Evolutionary conservation across 1,140 invertebrate species (phyloP), one percentile per base, ranked within the genome.

Genomic region (Listronotus oregonensis): DNA sequence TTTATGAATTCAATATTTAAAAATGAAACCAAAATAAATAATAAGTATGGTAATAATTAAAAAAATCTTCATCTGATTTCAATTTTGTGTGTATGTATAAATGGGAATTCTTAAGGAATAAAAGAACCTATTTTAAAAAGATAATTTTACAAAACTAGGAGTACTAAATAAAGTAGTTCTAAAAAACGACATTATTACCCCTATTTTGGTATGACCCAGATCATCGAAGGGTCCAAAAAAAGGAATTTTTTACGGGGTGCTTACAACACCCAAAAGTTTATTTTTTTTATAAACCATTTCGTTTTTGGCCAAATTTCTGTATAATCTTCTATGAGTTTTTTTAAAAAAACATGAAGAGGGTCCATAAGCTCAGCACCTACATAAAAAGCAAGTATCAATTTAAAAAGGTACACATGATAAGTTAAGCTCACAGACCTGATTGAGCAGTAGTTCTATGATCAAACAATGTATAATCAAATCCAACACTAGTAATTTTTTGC

Each of bases 221-320:
- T 98, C 96, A 98, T 98, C 0, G 90, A 79, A 63, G 88, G 91
- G 77, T 98, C 96, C 40, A 98, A 79, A 78, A 79, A 97, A 98
- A 69, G 91, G 87, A 66, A 99, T 92, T 81, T 96, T 98, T 76
- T 98, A 99, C 86, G 6, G 88, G 82, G 82, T 97, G 89, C 27
- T 80, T 86, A 0, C 82, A 0, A 98, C 94, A 0, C 95, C 95
- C 0, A 98, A 81, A 18, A 97, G 79, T 57, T 91, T 90, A 99
- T 97, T 81, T 99, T 99, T 71, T 96, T 93, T 73, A 97, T 92
- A 50, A 99, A 97, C 95, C 95, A 98, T 73, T 94, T 96, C 95
- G 98, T 98, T 66, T 90, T 92, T 39, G 96, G 97, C 95, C 92
- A 93, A 68, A 93, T 94, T 0, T 92, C 91, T 93, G 73, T 94